Conservation (phyloP, 1,140 invertebrate genomes). For the Macrosteles quadrilineatus region DNA sequence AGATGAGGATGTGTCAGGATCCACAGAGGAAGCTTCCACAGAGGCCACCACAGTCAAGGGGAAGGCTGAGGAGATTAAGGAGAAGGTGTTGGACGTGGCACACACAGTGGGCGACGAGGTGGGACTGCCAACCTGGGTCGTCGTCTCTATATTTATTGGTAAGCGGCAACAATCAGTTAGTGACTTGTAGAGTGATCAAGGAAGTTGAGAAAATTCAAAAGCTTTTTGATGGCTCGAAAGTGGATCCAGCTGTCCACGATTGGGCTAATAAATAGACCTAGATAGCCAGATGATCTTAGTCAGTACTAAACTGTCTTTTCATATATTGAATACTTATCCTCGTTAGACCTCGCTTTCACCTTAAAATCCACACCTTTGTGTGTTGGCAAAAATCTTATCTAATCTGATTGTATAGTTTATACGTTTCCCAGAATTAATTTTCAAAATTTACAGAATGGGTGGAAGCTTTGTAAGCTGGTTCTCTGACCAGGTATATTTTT, state of each 20-base stretch:
- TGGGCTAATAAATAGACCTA: neutral
- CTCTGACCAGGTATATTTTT: no score
- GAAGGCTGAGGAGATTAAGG: constrained; percentile 43
- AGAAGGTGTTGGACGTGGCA: constrained; percentile 50
- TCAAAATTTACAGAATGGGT: no score
- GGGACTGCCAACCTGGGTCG: constrained; percentile 69
- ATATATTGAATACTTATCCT: neutral
- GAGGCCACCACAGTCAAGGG: constrained; percentile 37
- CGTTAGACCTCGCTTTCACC: no score
- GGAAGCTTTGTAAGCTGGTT: no score
- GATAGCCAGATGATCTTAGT: no score
- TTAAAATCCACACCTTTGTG: no score
- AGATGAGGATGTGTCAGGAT: constrained; percentile 3
- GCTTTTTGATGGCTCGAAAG: no score
- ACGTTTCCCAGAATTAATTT: no score
- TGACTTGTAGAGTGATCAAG: neutral
- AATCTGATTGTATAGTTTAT: no score
- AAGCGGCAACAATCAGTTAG: no score
- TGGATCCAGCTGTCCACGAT: no score
- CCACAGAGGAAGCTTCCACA: constrained; percentile 12
- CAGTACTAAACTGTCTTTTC: neutral
- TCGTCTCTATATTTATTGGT: constrained; percentile 73
- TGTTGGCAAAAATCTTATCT: no score
- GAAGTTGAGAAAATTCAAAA: neutral
- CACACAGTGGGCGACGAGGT: constrained; percentile 61